Evolutionary conservation across 2,113 vertebrate species (phyloP).

Genomic region (Sialia sialis): DNA sequence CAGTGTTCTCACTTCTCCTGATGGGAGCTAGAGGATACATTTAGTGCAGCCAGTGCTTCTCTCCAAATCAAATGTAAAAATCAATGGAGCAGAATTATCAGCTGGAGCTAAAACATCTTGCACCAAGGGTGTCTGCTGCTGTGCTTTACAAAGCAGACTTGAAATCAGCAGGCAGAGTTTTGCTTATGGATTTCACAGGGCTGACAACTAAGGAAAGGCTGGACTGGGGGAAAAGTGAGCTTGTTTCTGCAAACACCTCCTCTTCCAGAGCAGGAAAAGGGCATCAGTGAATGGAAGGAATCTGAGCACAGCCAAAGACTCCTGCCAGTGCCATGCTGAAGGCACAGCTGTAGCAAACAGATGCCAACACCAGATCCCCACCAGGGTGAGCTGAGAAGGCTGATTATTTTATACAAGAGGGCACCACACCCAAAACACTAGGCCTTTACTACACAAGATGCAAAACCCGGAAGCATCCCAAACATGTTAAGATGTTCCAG

Average conservation of each 20-base stretch:
- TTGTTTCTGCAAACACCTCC: neutral
- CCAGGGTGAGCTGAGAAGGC: neutral
- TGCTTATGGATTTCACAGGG: neutral
- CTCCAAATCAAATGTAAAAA: neutral
- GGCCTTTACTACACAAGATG: neutral
- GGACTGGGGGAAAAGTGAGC: neutral
- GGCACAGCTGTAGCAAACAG: neutral
- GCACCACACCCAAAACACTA: neutral
- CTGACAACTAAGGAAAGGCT: neutral
- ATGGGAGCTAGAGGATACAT: neutral
- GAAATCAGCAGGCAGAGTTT: neutral
- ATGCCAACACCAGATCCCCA: neutral
- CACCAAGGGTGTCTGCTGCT: neutral
- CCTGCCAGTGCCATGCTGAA: neutral
- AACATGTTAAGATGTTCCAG: neutral
- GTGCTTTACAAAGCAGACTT: neutral
- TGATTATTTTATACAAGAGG: neutral
- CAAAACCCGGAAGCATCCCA: neutral
- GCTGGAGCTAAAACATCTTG: neutral
- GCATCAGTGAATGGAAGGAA: neutral
- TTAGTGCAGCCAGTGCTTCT: neutral
- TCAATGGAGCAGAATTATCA: slow-evolving; percentile 23
- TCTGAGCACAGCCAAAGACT: neutral
- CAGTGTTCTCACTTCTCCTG: neutral
- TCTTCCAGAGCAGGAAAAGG: neutral